Percentiles rank a stretch among this genome's conserved stretches.
These are phyloP conservation scores for Corbicula japonica DNA, from an alignment of 2,888 invertebrate species.

Conservation along the genomic window DNA sequence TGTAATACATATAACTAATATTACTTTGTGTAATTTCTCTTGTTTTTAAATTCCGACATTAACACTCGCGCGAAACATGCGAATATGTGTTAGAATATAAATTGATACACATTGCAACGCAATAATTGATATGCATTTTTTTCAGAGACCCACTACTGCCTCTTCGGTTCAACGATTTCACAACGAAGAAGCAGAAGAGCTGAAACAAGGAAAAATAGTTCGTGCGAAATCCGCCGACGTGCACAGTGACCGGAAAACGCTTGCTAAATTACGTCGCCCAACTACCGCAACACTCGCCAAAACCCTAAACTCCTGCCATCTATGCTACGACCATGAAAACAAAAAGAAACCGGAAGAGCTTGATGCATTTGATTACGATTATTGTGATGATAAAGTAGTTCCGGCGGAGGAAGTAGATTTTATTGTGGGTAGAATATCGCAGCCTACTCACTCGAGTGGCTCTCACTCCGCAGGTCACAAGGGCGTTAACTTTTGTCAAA, in stretches of 20 bases:
- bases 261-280: slow-evolving; percentile 69
- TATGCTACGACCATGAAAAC: slow-evolving; percentile 71
- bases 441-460: slow-evolving; percentile 63
- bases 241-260: slow-evolving; percentile 43
- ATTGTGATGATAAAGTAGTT: slow-evolving; percentile 61
- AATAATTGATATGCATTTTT: neutral
- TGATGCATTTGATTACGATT: slow-evolving; percentile 71
- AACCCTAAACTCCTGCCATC: slow-evolving; percentile 65
- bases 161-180: slow-evolving; percentile 38
- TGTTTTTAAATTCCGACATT: too few species aligned
- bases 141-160: slow-evolving; percentile 66
- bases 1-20: neutral
- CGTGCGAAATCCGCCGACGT: slow-evolving; percentile 60
- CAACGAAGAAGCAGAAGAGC: slow-evolving; percentile 60
- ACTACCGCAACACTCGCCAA: slow-evolving; percentile 75
- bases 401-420: slow-evolving; percentile 71
- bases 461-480: too few species aligned
- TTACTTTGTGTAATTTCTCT: too few species aligned
- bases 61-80: too few species aligned
- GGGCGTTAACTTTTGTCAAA: slow-evolving; percentile 42
- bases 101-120: neutral
- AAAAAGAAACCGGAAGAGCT: slow-evolving; percentile 53
- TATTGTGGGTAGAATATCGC: slow-evolving; percentile 64
- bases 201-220: slow-evolving; percentile 68
- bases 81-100: neutral